Percentiles rank a stretch among this genome's conserved stretches.
These are phyloP conservation scores for Euzetes globulus DNA, from an alignment of 2,888 invertebrate genomes.

Conservation along the genomic window DNA sequence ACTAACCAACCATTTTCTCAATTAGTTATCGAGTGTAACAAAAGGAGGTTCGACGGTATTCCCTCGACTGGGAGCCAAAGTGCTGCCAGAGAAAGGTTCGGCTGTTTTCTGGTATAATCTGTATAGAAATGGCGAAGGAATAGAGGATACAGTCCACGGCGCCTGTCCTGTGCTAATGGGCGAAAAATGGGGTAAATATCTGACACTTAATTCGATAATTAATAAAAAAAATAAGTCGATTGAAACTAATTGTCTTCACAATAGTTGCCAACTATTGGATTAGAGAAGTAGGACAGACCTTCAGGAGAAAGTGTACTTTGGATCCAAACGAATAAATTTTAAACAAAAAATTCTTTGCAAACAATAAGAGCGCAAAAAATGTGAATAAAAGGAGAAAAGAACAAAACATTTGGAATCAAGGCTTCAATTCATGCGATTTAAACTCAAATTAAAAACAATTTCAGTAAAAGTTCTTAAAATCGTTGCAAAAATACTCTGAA, in stretches of 20 bases:
- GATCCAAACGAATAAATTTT: slow-evolving; percentile 36
- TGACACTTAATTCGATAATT: background rate
- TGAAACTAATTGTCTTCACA: background rate
- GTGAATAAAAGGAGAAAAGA: background rate
- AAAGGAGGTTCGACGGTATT: slow-evolving; percentile 98
- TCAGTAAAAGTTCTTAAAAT: background rate
- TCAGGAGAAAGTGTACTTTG: slow-evolving; percentile 40
- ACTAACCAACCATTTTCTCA: background rate
- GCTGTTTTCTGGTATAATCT: slow-evolving; percentile 95
- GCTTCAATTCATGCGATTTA: background rate
- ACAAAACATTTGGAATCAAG: background rate
- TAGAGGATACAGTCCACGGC: slow-evolving; percentile 82
- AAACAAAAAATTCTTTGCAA: background rate
- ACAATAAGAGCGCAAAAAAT: background rate
- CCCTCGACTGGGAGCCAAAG: slow-evolving; percentile 70
- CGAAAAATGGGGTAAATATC: slow-evolving; percentile 66
- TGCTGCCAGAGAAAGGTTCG: slow-evolving; percentile 79
- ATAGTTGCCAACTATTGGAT: slow-evolving; percentile 55
- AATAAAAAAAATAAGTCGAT: background rate
- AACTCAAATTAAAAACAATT: background rate
- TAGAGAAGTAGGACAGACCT: slow-evolving; percentile 51
- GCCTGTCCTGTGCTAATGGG: slow-evolving; percentile 97
- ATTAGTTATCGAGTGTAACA: slow-evolving; percentile 74
- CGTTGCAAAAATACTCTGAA: background rate
- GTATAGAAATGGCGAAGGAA: slow-evolving; percentile 82